Base-by-base conservation (phyloP, 2,797 vertebrate species). In the Eleutherodactylus coqui region DNA sequence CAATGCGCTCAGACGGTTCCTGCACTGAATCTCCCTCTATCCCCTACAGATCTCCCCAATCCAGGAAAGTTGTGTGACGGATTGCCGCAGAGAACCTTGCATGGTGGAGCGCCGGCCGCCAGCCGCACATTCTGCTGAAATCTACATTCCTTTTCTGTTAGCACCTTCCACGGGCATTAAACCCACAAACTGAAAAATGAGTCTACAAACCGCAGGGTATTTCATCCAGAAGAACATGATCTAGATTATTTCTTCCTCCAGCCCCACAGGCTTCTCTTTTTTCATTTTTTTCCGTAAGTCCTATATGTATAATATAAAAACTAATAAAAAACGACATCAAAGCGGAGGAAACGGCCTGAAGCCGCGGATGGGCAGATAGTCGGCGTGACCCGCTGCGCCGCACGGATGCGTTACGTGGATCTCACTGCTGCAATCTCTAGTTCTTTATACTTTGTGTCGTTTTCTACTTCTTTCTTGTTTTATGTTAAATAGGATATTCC, bases 121-220 rank as follows among this genome's bases (percentile, higher is more conserved):
- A 36, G 24, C 53, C 64, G 21, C 27, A 34, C 51, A 38, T 80
- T 86, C 34, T 75, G 62, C 69, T 81, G 53, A 86, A 75, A 75
- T 51, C 79, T 82, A 58, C 78, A 86, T 86, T 83, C 80, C 85
- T 82, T 47, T 82, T 86, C 79, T 86, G 85, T 86, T 86, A 77
- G 79, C 85, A 83, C 85, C 79, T 86, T 82, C 60, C 47, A 58
- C 11, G 49, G 80, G 79, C 85, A 83, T 83, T 83, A 86, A 43
- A 86, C 51, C 75, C 79, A 83, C 60, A 58, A 70, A 19, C 60
- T 78, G 62, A 78, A 70, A 82, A 86, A 77, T 83, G 75, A 82
- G 69, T 67, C 34, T 55, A 29, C 72, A 69, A 82, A 86, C 85
- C 85, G n/a, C 85, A 86, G 60, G 27, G 47, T 53, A 78, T 86